Evolutionary conservation across 2,113 vertebrate species (phyloP).

Genomic region (Sceloporus undulatus): DNA sequence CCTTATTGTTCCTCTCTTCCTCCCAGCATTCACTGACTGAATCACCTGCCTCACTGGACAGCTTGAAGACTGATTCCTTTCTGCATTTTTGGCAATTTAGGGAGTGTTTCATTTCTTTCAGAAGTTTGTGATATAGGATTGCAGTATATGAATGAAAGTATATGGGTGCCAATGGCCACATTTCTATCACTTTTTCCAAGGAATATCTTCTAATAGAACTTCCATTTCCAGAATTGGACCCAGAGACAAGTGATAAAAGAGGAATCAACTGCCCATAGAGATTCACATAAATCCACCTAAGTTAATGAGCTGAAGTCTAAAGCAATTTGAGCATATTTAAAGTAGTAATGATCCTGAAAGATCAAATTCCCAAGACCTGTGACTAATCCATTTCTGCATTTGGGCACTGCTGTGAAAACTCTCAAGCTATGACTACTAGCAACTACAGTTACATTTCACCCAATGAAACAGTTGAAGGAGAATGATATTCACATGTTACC

Average conservation of each 20-base stretch:
- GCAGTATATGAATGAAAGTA: not conserved
- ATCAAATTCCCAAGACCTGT: accelerated
- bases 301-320: not conserved
- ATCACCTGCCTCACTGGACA: too few species aligned
- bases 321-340: not conserved
- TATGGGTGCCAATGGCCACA: not conserved
- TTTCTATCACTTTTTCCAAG: not conserved
- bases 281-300: not conserved
- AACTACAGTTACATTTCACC: not conserved
- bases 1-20: not conserved
- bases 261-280: not conserved
- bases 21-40: not conserved
- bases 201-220: not conserved
- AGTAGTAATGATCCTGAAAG: accelerated
- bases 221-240: not conserved
- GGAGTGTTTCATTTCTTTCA: not conserved
- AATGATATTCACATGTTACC: too few species aligned
- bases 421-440: not conserved
- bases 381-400: not conserved
- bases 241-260: not conserved
- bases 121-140: not conserved
- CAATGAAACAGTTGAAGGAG: too few species aligned
- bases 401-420: not conserved
- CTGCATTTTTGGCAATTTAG: not conserved
- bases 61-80: not conserved